Base-by-base conservation (phyloP, 2,113 vertebrate species). In the Speoplatyrhinus poulsoni region DNA sequence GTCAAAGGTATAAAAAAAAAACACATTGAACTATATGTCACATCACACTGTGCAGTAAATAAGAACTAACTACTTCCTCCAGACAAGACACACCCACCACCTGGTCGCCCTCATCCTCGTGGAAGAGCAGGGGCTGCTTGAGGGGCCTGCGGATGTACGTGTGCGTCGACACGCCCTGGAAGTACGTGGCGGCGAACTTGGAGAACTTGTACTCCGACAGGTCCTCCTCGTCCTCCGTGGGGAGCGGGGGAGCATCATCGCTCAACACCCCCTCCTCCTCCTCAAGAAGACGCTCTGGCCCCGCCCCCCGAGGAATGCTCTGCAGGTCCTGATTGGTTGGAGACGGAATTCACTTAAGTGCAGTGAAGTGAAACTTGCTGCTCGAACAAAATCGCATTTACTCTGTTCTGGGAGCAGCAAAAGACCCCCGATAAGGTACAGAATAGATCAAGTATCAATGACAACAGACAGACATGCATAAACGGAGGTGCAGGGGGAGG, bases 91-190 rank as follows among this genome's bases (percentile, higher is more conserved):
- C 26, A 65, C 95, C 91, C 82, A 99, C 98, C 95, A 98, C 90
- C 87, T 99, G 98, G 85, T 99, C 96, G 49, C 97, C 98, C 90
- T 99, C 98, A 0, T 99, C 97, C 0, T 99, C 96, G 0, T 98
- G 98, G 77, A 94, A 99, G 5, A 99, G 92, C 70, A 99, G 92
- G 0, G 97, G 97, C 67, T 98, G 96, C 76, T 98, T 99, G 52
- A 99, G 94, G 0, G 97, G 94, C 1, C 98, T 91, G 10, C 96
- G 91, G 65, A 96, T 90, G 64, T 99, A 98, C 0, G 94, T 94
- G 84, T 97, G 91, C 0, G 96, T 97, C 1, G 94, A 96, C 0
- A 97, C 95, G 56, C 96, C 95, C 87, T 99, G 98, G 89, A 99
- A 99, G 85, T 99, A 99, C 0, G 98, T 98, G 73, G 98, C 96